Evolutionary conservation across 2,888 invertebrate genomes (phyloP).

Genomic region (Lasioglossum pauxillum): DNA sequence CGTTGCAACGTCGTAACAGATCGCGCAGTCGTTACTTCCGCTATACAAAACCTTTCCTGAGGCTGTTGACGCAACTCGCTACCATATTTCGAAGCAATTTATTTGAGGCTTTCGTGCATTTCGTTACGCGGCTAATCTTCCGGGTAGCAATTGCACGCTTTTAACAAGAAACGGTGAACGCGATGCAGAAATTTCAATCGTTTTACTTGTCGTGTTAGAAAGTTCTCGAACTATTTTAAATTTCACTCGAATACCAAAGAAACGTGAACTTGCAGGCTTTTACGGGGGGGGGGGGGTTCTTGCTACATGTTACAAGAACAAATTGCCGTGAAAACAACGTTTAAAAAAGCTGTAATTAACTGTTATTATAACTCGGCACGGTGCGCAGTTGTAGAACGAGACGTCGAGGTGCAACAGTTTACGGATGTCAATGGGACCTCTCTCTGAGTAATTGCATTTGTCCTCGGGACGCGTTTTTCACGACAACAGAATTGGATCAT

Average conservation of each 20-base stretch:
- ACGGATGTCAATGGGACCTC: conserved; percentile 48
- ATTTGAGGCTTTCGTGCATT: conserved; percentile 46
- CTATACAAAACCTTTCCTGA: conserved; percentile 36
- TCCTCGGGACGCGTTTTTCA: neutral
- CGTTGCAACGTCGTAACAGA: conserved; percentile 29
- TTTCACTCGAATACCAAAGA: too few species aligned
- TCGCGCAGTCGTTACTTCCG: conserved; percentile 41
- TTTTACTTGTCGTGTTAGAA: conserved; percentile 29
- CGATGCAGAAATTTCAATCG: conserved; percentile 28
- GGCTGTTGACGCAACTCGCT: conserved; percentile 45
- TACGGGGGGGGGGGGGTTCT: neutral
- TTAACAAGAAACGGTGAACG: conserved; percentile 9
- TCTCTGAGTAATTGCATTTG: conserved; percentile 35
- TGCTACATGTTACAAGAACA: neutral
- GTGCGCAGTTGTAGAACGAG: conserved; percentile 48
- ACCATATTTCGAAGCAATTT: conserved; percentile 52
- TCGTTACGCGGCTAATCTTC: conserved; percentile 39
- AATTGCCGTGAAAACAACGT: neutral
- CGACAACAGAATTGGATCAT: neutral
- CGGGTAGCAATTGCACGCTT: conserved; percentile 31
- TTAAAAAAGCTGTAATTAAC: conserved; percentile 26
- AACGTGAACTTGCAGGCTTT: neutral
- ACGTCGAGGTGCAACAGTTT: conserved; percentile 53
- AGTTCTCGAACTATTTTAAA: conserved; percentile 6
- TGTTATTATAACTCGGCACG: conserved; percentile 21